A percentile compares a stretch with the other conserved stretches of the same genome.
Evolutionary conservation across 2,888 invertebrate species (phyloP).

Genomic region (Chouioia cunea): DNA sequence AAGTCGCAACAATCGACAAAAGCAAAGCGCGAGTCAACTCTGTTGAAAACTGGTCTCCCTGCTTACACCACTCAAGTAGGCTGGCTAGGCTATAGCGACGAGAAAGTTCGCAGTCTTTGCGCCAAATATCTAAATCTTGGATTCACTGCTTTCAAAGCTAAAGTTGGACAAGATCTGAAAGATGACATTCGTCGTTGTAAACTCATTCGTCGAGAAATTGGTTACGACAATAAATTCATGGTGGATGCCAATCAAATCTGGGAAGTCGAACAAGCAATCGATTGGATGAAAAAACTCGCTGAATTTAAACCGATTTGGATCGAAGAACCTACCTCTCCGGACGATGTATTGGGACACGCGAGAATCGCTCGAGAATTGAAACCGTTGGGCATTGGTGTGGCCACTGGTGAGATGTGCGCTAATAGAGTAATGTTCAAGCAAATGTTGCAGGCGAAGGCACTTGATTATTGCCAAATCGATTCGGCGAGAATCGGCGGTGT

Average conservation of each 20-base stretch:
- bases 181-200: constrained; percentile 82
- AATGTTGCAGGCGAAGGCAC: constrained; percentile 82
- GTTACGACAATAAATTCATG: constrained; percentile 83
- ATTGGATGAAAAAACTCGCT: constrained; percentile 85
- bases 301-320: constrained; percentile 87
- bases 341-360: constrained; percentile 90
- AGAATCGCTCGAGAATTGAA: constrained; percentile 80
- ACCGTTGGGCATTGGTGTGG: constrained; percentile 85
- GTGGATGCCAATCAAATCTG: constrained; percentile 91
- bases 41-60: constrained; percentile 81
- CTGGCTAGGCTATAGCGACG: constrained; percentile 90
- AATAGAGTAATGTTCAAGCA: constrained; percentile 94
- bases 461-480: constrained; percentile 93
- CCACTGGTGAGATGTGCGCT: constrained; percentile 92
- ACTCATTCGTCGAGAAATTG: constrained; percentile 82
- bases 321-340: constrained; percentile 93
- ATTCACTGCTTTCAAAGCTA: constrained; percentile 88
- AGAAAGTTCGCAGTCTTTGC: constrained; percentile 78
- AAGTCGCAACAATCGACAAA: constrained; percentile 73
- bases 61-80: constrained; percentile 91
- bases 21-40: constrained; percentile 74
- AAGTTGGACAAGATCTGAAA: constrained; percentile 86
- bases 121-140: constrained; percentile 80
- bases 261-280: constrained; percentile 85
- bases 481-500: constrained; percentile 89